Base-by-base conservation (phyloP, 2,797 vertebrate genomes). In the Microctenopoma stevenorrisi region DNA sequence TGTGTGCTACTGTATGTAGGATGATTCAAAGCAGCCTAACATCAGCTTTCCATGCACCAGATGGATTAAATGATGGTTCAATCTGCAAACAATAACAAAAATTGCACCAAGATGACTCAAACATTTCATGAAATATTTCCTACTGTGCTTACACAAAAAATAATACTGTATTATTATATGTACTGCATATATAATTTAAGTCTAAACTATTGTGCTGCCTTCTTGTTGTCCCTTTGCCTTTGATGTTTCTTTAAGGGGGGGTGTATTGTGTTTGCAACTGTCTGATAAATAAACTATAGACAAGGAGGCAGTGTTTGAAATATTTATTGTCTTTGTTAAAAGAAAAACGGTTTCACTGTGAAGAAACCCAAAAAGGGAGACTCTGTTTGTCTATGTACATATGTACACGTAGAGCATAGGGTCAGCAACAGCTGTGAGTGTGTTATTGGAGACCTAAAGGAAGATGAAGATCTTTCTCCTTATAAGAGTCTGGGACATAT, bases 251-350 rank as follows among this genome's bases (percentile, higher is more conserved):
- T 59, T 30, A 30, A 9, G 15, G 74, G 72, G 46, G 51, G 51
- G 73, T 70, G 78, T 64, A 64, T 74, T 89, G 87, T 89, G 75
- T 85, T 74, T 86, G 78, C 74, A 72, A 76, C 65, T 58, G 54
- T 76, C 78, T 89, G 69, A 91, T 94, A 82, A 94, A 95, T 94
- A 92, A 94, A 94, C 86, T 83, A 94, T 91, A 87, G 65, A 84
- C 68, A 64, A 67, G 76, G 55, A 89, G 80, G 81, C 84, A 84
- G 80, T 26, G 8, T 40, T 65, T 94, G 54, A 93, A 94, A 93
- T 92, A 94, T 94, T 94, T 77, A 94, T 90, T 46, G 68, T 76
- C 73, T 92, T 91, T 91, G 86, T 91, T 85, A 74, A 48, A 80
- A 78, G 70, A 88, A 79, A 78, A 64, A 66, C 33, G 38, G 38